These are phyloP conservation scores for Paraplagusia blochii DNA, from an alignment of 2,113 vertebrate species.

Conservation along the genomic window DNA sequence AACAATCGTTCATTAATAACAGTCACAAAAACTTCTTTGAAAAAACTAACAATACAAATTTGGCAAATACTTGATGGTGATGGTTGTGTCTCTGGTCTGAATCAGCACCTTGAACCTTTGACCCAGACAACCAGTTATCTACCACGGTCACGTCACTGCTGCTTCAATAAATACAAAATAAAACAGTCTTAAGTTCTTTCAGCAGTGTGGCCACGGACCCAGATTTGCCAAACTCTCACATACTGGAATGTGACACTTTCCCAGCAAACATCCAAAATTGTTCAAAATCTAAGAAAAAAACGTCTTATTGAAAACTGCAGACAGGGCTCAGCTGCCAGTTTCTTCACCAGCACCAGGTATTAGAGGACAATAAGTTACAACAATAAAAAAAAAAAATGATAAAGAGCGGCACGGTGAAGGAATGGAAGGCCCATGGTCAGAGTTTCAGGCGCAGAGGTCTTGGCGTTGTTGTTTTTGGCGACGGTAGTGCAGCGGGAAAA, in stretches of 20 bases:
- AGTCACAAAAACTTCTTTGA: conserved; percentile 18
- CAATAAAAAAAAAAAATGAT: not conserved
- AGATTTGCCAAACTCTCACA: too few relatives aligned
- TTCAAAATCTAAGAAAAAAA: conserved; percentile 30
- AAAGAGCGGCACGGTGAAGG: not conserved
- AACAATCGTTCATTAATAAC: conserved; percentile 36
- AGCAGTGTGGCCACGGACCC: too few relatives aligned
- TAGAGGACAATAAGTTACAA: conserved; percentile 38
- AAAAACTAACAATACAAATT: conserved; percentile 22
- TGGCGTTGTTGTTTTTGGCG: conserved; percentile 62
- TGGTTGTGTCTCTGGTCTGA: not conserved
- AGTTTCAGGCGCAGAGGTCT: conserved; percentile 44
- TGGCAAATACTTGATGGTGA: conserved; percentile 10
- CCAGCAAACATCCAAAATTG: conserved; percentile 52
- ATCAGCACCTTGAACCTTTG: too few relatives aligned
- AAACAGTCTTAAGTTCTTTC: too few relatives aligned
- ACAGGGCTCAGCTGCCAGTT: conserved; percentile 55
- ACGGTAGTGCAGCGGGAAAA: conserved; percentile 82
- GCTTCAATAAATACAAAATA: too few relatives aligned
- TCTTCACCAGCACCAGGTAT: conserved; percentile 28
- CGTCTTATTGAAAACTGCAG: conserved; percentile 16
- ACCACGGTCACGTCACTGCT: too few relatives aligned
- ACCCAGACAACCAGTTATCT: too few relatives aligned
- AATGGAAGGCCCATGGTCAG: not conserved
- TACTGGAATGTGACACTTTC: conserved; percentile 69